A percentile compares a stretch with the other conserved stretches of the same genome.
These are phyloP conservation scores for Potorous gilbertii DNA, from an alignment of 2,797 vertebrate species.

Conservation along the genomic window DNA sequence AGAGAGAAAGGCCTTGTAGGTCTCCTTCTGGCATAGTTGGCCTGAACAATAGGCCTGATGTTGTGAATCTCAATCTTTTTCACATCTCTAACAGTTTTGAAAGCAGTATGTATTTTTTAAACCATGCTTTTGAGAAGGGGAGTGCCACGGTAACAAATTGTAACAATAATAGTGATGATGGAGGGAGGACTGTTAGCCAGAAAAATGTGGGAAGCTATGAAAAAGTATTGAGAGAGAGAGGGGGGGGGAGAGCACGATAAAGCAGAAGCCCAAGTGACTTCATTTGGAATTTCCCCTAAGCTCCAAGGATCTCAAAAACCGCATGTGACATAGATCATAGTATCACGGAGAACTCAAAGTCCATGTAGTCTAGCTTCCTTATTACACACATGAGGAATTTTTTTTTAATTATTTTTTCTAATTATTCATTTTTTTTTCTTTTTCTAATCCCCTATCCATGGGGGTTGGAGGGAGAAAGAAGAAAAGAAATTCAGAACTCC, in stretches of 20 bases:
- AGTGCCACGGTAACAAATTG: accelerated
- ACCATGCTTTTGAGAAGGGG: neutral
- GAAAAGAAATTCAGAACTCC: neutral
- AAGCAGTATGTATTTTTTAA: neutral
- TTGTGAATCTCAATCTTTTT: neutral
- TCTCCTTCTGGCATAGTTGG: conserved; percentile 1
- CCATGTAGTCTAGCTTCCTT: neutral
- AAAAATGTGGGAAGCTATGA: neutral
- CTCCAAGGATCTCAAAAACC: neutral
- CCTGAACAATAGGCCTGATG: conserved; percentile 5
- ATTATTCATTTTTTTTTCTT: neutral
- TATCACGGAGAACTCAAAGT: neutral
- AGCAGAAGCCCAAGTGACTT: neutral
- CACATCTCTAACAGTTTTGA: neutral
- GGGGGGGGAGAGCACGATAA: neutral
- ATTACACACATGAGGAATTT: neutral
- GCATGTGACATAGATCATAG: neutral
- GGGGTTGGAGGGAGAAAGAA: neutral
- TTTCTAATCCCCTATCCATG: neutral
- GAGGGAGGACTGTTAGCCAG: neutral
- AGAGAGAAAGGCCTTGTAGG: neutral
- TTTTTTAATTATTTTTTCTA: neutral
- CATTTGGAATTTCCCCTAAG: neutral
- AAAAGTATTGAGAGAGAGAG: neutral
- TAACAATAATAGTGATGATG: neutral